Conservation (phyloP, 2,888 invertebrate genomes). For the Tiliacea aurago region DNA sequence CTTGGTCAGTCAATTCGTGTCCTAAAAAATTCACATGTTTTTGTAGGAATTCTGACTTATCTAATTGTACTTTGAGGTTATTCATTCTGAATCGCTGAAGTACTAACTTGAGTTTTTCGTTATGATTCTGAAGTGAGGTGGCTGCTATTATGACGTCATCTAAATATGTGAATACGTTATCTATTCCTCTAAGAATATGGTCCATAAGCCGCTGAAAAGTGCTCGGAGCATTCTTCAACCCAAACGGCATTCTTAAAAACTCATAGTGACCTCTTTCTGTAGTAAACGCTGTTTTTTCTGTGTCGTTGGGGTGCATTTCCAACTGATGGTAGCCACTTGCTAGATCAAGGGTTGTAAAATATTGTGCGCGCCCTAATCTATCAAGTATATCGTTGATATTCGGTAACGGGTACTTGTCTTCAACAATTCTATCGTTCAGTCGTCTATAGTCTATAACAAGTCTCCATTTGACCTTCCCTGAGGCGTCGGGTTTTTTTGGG, state of each 20-base stretch:
- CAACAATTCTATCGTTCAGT: slow-evolving; percentile 2
- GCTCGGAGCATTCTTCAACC: too few relatives aligned
- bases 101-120: too few relatives aligned
- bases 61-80: too few relatives aligned
- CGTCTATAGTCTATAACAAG: slow-evolving; percentile 9
- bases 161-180: too few relatives aligned
- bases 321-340: slow-evolving; percentile 3
- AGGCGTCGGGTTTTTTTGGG: background rate
- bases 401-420: slow-evolving; percentile 9
- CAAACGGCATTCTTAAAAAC: too few relatives aligned
- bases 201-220: too few relatives aligned
- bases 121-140: too few relatives aligned
- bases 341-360: background rate
- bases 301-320: slow-evolving; percentile 1
- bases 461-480: slow-evolving; percentile 7
- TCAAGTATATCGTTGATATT: background rate
- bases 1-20: slow-evolving; percentile 1
- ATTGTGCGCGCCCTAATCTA: slow-evolving; percentile 1
- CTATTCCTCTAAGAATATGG: too few relatives aligned
- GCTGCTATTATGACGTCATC: too few relatives aligned
- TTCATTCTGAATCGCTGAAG: too few relatives aligned
- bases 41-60: too few relatives aligned
- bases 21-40: background rate
- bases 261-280: background rate
- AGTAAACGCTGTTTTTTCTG: background rate